Percentiles rank a stretch among this genome's conserved stretches.
Conservation (phyloP, 2,888 invertebrate genomes). For the Entomobrya proxima region DNA sequence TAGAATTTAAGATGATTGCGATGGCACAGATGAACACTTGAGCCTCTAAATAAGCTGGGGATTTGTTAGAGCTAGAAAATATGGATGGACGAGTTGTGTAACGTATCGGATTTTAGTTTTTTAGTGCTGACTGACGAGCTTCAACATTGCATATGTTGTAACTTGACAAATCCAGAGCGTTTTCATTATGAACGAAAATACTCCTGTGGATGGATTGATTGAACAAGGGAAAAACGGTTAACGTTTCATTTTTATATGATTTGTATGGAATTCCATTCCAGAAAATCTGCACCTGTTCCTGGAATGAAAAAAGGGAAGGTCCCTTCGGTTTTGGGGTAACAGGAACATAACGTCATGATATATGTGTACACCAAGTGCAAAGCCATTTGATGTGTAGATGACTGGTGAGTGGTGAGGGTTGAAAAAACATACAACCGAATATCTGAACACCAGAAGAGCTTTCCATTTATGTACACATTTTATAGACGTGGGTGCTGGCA, state of each 20-base stretch:
- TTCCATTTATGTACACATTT: too few relatives aligned
- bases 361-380: too few relatives aligned
- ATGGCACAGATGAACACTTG: conserved; percentile 27
- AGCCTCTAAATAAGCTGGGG: not conserved
- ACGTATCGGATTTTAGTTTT: not conserved
- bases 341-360: too few relatives aligned
- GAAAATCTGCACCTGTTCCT: conserved; percentile 74
- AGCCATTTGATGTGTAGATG: too few relatives aligned
- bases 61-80: not conserved
- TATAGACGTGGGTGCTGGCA: too few relatives aligned
- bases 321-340: conserved; percentile 42
- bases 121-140: conserved; percentile 18
- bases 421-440: too few relatives aligned
- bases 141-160: not conserved
- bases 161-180: not conserved
- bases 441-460: too few relatives aligned
- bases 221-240: not conserved
- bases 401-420: too few relatives aligned
- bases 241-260: conserved; percentile 30
- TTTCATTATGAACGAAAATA: not conserved
- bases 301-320: conserved; percentile 68
- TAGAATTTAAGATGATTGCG: not conserved
- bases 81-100: not conserved
- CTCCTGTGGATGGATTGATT: not conserved
- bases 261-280: conserved; percentile 63